phyloP scores from a whole-genome alignment of 2,797 vertebrate genomes.

The Lerista edwardsae region DNA sequence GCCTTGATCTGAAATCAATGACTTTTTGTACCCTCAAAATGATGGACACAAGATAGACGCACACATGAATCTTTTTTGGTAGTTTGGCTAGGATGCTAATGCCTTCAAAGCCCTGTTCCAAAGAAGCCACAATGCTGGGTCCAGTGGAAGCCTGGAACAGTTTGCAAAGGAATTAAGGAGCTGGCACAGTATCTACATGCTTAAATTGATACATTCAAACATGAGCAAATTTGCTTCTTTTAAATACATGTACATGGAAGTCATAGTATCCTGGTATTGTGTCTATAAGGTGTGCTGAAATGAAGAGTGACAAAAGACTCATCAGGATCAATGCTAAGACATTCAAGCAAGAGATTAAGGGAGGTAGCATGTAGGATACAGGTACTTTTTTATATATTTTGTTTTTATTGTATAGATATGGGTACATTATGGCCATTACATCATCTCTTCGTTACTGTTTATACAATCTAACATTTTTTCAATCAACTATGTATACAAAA shows the following conservation, averaged over 20 bases:
- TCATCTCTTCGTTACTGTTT: too few relatives aligned
- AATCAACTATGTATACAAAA: too few relatives aligned
- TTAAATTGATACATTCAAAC: background rate
- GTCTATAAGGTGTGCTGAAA: background rate
- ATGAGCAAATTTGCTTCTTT: background rate
- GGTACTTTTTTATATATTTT: too few relatives aligned
- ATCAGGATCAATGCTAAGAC: background rate
- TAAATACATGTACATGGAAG: background rate
- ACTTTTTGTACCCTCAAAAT: background rate
- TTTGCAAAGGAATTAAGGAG: background rate
- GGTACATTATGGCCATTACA: too few relatives aligned
- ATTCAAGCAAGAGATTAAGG: too few relatives aligned
- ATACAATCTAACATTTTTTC: too few relatives aligned
- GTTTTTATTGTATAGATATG: too few relatives aligned
- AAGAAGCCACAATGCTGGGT: too few relatives aligned
- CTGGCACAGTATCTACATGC: background rate
- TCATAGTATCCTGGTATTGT: background rate
- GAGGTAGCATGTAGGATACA: too few relatives aligned
- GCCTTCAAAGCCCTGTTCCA: background rate
- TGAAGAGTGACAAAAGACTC: background rate
- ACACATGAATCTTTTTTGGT: background rate
- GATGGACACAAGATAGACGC: background rate
- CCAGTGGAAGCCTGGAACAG: background rate
- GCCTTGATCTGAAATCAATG: background rate
- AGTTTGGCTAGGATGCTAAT: background rate